Conservation (phyloP, 1,140 invertebrate species). For the honey bee (Apis mellifera) region Amel_HAv3.1 CM009938.2:7839001-7839500, state of each 20-base stretch:
- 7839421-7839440: too few relatives aligned
- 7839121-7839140: constrained; percentile 45
- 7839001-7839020: constrained; percentile 13
- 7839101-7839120: constrained; percentile 73
- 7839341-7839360: too few relatives aligned
- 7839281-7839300: background rate
- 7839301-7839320: too few relatives aligned
- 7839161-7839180: constrained; percentile 41
- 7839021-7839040: constrained; percentile 7
- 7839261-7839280: background rate
- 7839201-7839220: constrained; percentile 1
- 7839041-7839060: constrained; percentile 17
- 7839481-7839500: background rate
- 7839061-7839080: background rate
- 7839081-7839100: constrained; percentile 54
- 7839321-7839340: too few relatives aligned
- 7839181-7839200: constrained; percentile 56
- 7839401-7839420: too few relatives aligned
- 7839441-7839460: too few relatives aligned
- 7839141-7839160: constrained; percentile 37
- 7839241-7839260: background rate
- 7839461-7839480: background rate
- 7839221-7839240: constrained; percentile 2
- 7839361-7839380: too few relatives aligned
- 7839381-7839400: too few relatives aligned